Percentiles rank a stretch among this genome's conserved stretches.
Conservation (phyloP, 1,140 invertebrate genomes). For the Pseudachorutes palmiensis region DNA sequence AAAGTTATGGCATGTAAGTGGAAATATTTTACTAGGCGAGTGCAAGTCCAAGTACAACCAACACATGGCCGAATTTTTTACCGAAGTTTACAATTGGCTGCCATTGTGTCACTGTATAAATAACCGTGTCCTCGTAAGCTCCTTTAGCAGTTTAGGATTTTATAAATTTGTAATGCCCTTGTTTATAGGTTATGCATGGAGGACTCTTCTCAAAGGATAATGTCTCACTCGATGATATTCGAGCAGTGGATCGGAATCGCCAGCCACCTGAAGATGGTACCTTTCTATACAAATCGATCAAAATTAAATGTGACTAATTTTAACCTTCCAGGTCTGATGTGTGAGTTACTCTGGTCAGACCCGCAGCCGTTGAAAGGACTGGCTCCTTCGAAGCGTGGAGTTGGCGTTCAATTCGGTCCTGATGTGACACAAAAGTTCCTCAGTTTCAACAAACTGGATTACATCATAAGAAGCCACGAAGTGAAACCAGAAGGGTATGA, state of each 20-base stretch:
- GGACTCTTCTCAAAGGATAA: slow-evolving; percentile 83
- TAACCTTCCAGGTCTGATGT: slow-evolving; percentile 66
- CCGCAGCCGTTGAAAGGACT: slow-evolving; percentile 80
- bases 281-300: background rate
- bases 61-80: slow-evolving; percentile 94
- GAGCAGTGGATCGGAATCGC: slow-evolving; percentile 76
- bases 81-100: slow-evolving; percentile 96
- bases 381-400: slow-evolving; percentile 88
- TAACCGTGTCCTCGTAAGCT: slow-evolving; percentile 70
- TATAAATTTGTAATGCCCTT: background rate
- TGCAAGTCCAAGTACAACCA: slow-evolving; percentile 84
- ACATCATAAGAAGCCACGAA: slow-evolving; percentile 93
- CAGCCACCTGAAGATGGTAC: slow-evolving; percentile 92
- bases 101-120: slow-evolving; percentile 95
- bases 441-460: slow-evolving; percentile 75
- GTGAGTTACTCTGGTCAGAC: slow-evolving; percentile 96
- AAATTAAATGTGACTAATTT: background rate
- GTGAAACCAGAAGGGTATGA: slow-evolving; percentile 97
- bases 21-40: slow-evolving; percentile 56
- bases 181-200: slow-evolving; percentile 76
- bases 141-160: too few relatives aligned
- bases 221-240: slow-evolving; percentile 84
- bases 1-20: slow-evolving; percentile 89
- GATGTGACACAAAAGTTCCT: slow-evolving; percentile 89
- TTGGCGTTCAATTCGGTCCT: slow-evolving; percentile 97